phyloP scores from a whole-genome alignment of 2,113 vertebrate species.

The Chrysochloris asiatica region DNA sequence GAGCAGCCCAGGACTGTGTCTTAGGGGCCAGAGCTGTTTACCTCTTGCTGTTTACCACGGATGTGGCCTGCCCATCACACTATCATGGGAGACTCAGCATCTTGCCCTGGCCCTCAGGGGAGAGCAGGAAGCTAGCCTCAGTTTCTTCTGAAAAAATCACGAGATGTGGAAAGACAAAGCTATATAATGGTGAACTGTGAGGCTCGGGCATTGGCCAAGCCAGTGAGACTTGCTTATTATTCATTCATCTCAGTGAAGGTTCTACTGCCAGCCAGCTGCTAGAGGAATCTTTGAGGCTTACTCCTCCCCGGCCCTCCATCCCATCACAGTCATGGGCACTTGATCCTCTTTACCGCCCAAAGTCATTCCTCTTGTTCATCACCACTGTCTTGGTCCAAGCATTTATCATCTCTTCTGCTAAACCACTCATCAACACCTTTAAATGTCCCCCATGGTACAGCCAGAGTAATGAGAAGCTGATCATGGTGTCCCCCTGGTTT shows the following conservation, averaged over 20 bases:
- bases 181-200: rapidly evolving
- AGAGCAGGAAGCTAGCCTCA: background rate
- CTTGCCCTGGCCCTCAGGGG: background rate
- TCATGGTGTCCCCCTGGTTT: background rate
- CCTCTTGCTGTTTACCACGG: too few relatives aligned
- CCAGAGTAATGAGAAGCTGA: background rate
- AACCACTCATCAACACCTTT: background rate
- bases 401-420: background rate
- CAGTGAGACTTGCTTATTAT: background rate
- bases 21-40: background rate
- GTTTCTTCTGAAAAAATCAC: background rate
- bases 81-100: background rate
- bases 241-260: rapidly evolving
- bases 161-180: background rate
- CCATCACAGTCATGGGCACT: rapidly evolving
- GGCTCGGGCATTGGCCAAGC: background rate
- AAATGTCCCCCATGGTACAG: background rate
- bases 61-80: background rate
- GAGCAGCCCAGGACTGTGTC: background rate
- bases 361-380: background rate
- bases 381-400: background rate
- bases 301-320: background rate
- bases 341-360: background rate
- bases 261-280: background rate
- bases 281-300: rapidly evolving